These are phyloP conservation scores for Miichthys miiuy DNA, from an alignment of 2,797 vertebrate genomes.

Conservation along the genomic window DNA sequence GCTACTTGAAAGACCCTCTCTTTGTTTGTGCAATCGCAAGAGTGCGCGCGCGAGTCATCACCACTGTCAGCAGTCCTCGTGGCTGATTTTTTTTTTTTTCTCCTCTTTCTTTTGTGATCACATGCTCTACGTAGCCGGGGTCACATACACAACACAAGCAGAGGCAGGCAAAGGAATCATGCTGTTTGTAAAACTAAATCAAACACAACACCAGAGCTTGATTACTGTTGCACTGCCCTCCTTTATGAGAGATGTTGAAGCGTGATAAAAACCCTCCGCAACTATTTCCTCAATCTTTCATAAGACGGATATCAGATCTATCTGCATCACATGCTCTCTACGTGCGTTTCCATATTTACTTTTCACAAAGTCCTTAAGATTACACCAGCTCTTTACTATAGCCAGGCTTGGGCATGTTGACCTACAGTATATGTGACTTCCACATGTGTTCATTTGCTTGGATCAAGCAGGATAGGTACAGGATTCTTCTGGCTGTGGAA, in stretches of 20 bases:
- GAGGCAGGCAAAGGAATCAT: background rate
- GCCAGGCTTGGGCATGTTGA: background rate
- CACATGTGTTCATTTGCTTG: conserved; percentile 2
- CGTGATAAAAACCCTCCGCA: background rate
- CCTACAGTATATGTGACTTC: conserved; percentile 7
- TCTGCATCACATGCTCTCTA: background rate
- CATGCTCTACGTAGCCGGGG: conserved; percentile 43
- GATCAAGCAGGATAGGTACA: conserved; percentile 4
- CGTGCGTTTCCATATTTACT: conserved; percentile 28
- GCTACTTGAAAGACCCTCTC: conserved; percentile 12
- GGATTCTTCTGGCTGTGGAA: conserved; percentile 44
- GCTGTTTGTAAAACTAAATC: conserved; percentile 9
- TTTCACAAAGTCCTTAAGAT: conserved; percentile 26
- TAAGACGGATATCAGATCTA: conserved; percentile 9
- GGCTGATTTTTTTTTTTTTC: conserved; percentile 54
- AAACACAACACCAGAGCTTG: background rate
- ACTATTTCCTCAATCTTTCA: background rate
- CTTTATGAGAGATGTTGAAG: background rate
- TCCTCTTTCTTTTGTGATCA: conserved; percentile 40
- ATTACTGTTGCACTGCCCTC: background rate
- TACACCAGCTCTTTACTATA: background rate
- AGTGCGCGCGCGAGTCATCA: conserved; percentile 33
- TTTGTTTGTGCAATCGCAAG: conserved; percentile 22
- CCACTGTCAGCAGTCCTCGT: conserved; percentile 61
- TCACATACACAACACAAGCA: conserved; percentile 1